Conservation (phyloP, 2,888 invertebrate genomes). For the Microplitis deprimator region DNA sequence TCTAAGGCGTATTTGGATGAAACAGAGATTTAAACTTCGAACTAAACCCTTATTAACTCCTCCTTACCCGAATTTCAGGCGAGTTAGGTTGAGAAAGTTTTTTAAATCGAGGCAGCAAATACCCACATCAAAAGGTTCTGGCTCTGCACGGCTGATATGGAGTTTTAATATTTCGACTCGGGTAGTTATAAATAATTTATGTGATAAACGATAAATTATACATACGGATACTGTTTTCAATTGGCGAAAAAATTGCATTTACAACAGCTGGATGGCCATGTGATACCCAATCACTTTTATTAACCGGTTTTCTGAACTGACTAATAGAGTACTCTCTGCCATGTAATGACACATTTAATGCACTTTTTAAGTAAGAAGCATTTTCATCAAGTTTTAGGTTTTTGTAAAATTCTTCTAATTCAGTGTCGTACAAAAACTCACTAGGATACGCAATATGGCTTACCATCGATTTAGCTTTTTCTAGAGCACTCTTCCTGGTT, state of each 20-base stretch:
- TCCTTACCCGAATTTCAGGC: no score
- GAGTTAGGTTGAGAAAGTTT: no score
- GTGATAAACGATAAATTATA: slow-evolving; percentile 41
- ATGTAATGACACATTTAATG: slow-evolving; percentile 73
- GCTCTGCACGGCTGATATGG: no score
- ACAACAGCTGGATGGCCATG: slow-evolving; percentile 73
- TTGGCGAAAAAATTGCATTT: slow-evolving; percentile 74
- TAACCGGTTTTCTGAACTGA: slow-evolving; percentile 72
- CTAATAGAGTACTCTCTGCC: slow-evolving; percentile 73
- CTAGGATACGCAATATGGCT: slow-evolving; percentile 94
- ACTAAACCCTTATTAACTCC: no score
- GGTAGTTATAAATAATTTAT: slow-evolving; percentile 27
- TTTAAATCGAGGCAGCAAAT: no score
- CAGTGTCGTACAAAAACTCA: slow-evolving; percentile 86
- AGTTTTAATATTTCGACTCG: no score
- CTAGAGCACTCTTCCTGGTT: slow-evolving; percentile 83
- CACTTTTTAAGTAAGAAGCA: slow-evolving; percentile 70
- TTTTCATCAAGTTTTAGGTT: slow-evolving; percentile 70
- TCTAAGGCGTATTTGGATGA: no score
- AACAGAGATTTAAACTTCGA: no score
- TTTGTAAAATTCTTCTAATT: slow-evolving; percentile 85
- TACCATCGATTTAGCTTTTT: slow-evolving; percentile 87
- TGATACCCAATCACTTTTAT: slow-evolving; percentile 74
- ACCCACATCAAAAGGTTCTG: no score
- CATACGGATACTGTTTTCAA: slow-evolving; percentile 75